Percentiles rank a stretch among this genome's conserved stretches.
phyloP scores from a whole-genome alignment of 2,797 vertebrate genomes.

The Taenioides sp. region DNA sequence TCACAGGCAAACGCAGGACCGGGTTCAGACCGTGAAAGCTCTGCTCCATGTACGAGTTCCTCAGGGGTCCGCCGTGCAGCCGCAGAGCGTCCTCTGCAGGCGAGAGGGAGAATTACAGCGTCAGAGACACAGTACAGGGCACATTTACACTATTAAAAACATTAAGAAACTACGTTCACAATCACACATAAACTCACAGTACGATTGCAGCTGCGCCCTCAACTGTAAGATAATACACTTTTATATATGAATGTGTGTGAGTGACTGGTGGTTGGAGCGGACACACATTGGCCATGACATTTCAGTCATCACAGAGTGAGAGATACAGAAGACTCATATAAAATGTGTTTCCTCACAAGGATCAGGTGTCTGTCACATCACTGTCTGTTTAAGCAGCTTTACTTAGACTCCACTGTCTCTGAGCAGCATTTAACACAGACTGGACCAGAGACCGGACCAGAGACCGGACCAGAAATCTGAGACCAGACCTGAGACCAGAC shows the following conservation, averaged over 20 bases:
- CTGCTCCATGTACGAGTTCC: slow-evolving; percentile 96
- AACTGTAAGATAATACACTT: no score
- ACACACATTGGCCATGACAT: no score
- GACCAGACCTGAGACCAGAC: background rate
- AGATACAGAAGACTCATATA: background rate
- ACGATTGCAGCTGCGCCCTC: no score
- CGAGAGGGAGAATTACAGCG: background rate
- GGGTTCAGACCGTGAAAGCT: slow-evolving; percentile 96
- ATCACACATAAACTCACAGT: no score
- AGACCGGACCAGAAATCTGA: background rate
- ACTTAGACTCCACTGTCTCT: background rate
- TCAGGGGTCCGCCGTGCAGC: slow-evolving; percentile 85
- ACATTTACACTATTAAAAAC: background rate
- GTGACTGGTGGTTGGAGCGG: no score
- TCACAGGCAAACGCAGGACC: slow-evolving; percentile 88
- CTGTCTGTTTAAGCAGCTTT: background rate
- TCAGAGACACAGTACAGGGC: background rate
- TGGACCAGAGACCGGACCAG: background rate
- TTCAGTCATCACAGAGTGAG: no score
- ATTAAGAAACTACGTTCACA: background rate
- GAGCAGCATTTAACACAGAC: background rate
- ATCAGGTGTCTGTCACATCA: background rate
- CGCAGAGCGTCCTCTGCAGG: slow-evolving; percentile 83
- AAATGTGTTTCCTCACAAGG: background rate
- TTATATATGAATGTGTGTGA: no score